These are phyloP conservation scores for Agrochola lota DNA, from an alignment of 2,888 invertebrate species.

Conservation along the genomic window DNA sequence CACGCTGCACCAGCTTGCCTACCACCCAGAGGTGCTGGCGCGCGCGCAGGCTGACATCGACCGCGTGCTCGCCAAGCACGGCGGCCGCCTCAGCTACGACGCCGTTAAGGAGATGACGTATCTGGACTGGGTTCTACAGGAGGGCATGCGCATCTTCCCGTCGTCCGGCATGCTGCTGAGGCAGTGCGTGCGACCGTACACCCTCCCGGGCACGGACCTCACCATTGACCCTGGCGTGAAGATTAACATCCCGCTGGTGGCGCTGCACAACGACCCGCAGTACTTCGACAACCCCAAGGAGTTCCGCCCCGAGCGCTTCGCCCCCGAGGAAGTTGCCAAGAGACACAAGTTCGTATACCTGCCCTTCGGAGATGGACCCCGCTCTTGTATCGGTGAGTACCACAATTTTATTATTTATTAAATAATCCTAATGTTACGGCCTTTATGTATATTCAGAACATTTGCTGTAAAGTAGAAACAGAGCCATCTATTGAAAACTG, in stretches of 20 bases:
- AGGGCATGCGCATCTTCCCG: constrained; percentile 80
- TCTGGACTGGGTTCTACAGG: constrained; percentile 78
- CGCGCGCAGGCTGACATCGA: constrained; percentile 78
- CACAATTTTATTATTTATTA: not conserved
- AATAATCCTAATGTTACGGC: not conserved
- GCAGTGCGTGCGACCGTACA: constrained; percentile 70
- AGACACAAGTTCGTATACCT: constrained; percentile 75
- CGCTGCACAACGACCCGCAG: constrained; percentile 78
- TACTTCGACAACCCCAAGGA: constrained; percentile 78
- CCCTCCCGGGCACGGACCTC: constrained; percentile 71
- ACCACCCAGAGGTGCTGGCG: constrained; percentile 75
- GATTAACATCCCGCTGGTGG: constrained; percentile 73
- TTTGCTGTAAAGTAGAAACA: constrained; percentile 7
- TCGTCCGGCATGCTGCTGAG: constrained; percentile 73
- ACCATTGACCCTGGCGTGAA: constrained; percentile 72
- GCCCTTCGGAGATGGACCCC: constrained; percentile 80
- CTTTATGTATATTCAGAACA: not conserved
- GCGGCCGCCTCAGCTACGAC: constrained; percentile 77
- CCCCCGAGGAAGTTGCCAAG: constrained; percentile 66
- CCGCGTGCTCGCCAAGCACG: constrained; percentile 71
- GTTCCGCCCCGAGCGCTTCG: constrained; percentile 79
- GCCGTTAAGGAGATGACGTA: constrained; percentile 81
- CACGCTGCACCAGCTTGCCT: constrained; percentile 81
- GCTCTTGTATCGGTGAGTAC: constrained; percentile 79
- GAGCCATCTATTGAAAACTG: constrained; percentile 35